These are phyloP conservation scores for Chanos chanos DNA, from an alignment of 2,797 vertebrate genomes.

Conservation along the genomic window DNA sequence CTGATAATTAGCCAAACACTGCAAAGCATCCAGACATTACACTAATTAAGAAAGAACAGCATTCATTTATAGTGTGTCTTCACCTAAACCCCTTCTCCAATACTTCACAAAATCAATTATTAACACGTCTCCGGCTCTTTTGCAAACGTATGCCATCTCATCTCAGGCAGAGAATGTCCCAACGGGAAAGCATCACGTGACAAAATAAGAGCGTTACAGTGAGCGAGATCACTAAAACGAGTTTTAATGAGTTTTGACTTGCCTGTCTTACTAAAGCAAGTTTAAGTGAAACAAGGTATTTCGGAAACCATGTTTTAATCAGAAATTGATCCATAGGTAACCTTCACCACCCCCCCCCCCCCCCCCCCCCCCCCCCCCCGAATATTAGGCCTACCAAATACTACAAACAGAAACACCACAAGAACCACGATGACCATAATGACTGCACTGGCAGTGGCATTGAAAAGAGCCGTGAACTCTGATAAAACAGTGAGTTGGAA, in stretches of 20 bases:
- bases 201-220: too few relatives aligned
- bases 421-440: too few relatives aligned
- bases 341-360: too few relatives aligned
- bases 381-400: too few relatives aligned
- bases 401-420: too few relatives aligned
- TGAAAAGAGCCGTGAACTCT: neutral
- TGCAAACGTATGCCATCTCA: slow-evolving; percentile 60
- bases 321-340: too few relatives aligned
- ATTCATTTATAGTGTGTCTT: slow-evolving; percentile 41
- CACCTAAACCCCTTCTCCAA: slow-evolving; percentile 8
- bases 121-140: slow-evolving; percentile 64
- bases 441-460: neutral
- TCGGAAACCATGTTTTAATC: too few relatives aligned
- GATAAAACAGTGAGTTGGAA: slow-evolving; percentile 14
- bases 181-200: slow-evolving; percentile 10
- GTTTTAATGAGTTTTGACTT: too few relatives aligned
- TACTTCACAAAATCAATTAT: slow-evolving; percentile 63
- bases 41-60: slow-evolving; percentile 59
- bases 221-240: too few relatives aligned
- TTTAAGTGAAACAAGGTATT: too few relatives aligned
- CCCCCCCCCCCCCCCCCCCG: too few relatives aligned
- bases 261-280: too few relatives aligned
- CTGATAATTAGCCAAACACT: slow-evolving; percentile 62
- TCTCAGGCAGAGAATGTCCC: slow-evolving; percentile 46
- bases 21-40: slow-evolving; percentile 53